Percentiles rank a stretch among this genome's conserved stretches.
phyloP scores from a whole-genome alignment of 2,888 invertebrate species.

The Troglohyphantes excavatus region DNA sequence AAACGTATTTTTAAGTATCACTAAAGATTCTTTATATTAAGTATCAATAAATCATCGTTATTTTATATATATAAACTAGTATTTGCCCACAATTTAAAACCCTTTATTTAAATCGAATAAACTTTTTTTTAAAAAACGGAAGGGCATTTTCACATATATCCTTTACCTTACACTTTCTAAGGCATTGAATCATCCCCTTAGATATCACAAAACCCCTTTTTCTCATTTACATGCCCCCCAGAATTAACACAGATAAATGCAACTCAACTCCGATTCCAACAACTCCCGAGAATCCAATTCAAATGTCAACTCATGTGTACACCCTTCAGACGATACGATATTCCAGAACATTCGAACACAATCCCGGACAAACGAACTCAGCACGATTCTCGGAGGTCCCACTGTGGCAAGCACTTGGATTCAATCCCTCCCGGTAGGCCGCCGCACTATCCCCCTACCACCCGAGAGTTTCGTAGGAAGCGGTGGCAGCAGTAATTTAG shows the following conservation, averaged over 20 bases:
- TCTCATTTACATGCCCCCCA: neutral
- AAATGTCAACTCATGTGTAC: constrained; percentile 3
- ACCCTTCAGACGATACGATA: neutral
- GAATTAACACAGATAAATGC: constrained; percentile 10
- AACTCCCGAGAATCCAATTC: neutral
- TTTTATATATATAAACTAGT: no score
- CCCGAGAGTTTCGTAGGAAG: neutral
- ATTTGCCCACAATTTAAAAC: no score
- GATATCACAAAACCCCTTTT: neutral
- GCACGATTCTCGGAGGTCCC: constrained; percentile 17
- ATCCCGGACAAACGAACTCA: constrained; percentile 36
- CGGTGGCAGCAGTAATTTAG: constrained; percentile 17
- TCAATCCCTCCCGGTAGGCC: neutral
- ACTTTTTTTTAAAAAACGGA: no score
- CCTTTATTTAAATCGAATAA: no score
- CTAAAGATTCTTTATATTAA: no score
- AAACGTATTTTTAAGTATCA: no score
- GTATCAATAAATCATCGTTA: no score
- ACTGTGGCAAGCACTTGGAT: constrained; percentile 6
- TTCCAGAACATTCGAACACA: constrained; percentile 30
- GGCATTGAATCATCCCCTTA: no score
- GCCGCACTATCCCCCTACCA: neutral
- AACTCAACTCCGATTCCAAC: neutral
- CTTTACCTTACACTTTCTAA: no score
- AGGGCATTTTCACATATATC: no score